Percentiles rank a stretch among this genome's conserved stretches.
Evolutionary conservation across 2,888 invertebrate genomes (phyloP).

Genomic region (Alcis repandata): DNA sequence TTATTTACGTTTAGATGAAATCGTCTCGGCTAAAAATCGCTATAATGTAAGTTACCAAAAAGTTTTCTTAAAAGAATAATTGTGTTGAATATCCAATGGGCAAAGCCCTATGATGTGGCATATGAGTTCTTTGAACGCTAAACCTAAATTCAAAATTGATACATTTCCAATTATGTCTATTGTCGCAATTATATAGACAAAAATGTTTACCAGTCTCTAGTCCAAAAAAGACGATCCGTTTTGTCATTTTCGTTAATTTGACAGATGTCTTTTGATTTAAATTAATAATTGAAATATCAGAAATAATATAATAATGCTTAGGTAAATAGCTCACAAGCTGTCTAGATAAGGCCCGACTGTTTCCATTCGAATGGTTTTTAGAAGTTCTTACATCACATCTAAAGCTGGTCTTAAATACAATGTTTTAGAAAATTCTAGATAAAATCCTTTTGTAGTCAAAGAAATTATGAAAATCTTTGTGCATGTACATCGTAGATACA

Average conservation of each 20-base stretch:
- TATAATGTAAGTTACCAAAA: constrained; percentile 43
- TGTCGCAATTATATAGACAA: constrained; percentile 66
- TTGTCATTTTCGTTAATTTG: constrained; percentile 54
- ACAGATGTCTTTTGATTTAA: constrained; percentile 52
- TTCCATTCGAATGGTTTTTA: constrained; percentile 44
- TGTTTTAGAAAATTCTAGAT: constrained; percentile 37
- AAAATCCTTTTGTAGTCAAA: no score
- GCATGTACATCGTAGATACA: constrained; percentile 52
- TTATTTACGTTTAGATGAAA: constrained; percentile 14
- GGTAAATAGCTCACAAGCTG: constrained; percentile 55
- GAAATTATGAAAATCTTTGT: no score
- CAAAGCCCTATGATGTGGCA: constrained; percentile 61
- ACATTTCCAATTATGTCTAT: constrained; percentile 62
- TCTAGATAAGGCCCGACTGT: constrained; percentile 54
- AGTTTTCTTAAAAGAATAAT: constrained; percentile 52
- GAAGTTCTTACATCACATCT: constrained; percentile 33
- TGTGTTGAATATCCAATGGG: constrained; percentile 51
- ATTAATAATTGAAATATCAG: constrained; percentile 55
- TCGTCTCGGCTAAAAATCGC: constrained; percentile 20
- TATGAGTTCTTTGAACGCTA: constrained; percentile 73
- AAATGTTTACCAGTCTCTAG: constrained; percentile 80
- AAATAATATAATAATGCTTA: constrained; percentile 51
- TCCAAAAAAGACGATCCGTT: constrained; percentile 74
- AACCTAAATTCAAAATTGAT: constrained; percentile 45
- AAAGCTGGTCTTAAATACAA: constrained; percentile 5